Evolutionary conservation across 2,113 vertebrate species (phyloP).

Genomic region (Neodontobutis hainanensis): DNA sequence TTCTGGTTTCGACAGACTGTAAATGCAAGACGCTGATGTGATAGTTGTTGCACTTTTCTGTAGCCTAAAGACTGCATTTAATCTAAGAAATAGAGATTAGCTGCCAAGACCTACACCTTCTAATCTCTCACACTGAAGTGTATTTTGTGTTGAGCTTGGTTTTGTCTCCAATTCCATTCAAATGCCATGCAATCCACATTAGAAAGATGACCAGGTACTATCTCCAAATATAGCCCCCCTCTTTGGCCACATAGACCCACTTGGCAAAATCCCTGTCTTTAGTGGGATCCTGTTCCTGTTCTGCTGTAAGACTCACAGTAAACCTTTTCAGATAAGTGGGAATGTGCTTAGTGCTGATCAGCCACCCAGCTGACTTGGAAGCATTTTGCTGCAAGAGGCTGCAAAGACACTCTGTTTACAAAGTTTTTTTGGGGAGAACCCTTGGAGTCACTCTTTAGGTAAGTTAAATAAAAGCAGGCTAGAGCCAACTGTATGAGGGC

Average conservation of each 20-base stretch:
- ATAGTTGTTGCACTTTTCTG: slow-evolving; percentile 20
- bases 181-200: slow-evolving; percentile 70
- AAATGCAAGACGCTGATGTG: slow-evolving; percentile 33
- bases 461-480: slow-evolving; percentile 23
- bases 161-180: slow-evolving; percentile 61
- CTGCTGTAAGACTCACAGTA: slow-evolving; percentile 42
- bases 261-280: slow-evolving; percentile 40
- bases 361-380: slow-evolving; percentile 47
- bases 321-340: slow-evolving; percentile 55
- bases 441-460: slow-evolving; percentile 12
- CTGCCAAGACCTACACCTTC: slow-evolving; percentile 32
- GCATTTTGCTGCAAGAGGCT: slow-evolving; percentile 26
- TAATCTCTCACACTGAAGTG: slow-evolving; percentile 64
- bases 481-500: slow-evolving; percentile 32
- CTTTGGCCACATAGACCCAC: slow-evolving; percentile 38
- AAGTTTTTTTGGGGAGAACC: slow-evolving; percentile 24
- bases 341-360: slow-evolving; percentile 63
- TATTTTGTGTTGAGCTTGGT: slow-evolving; percentile 66
- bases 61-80: slow-evolving; percentile 61
- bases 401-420: slow-evolving; percentile 33
- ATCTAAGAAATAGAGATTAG: slow-evolving; percentile 63
- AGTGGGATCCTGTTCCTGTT: slow-evolving; percentile 42
- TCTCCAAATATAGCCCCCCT: slow-evolving; percentile 35
- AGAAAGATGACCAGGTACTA: slow-evolving; percentile 47
- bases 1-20: slow-evolving; percentile 40